These are phyloP conservation scores for Paradoxurus hermaphroditus DNA, from an alignment of 2,113 vertebrate genomes.

Conservation along the genomic window DNA sequence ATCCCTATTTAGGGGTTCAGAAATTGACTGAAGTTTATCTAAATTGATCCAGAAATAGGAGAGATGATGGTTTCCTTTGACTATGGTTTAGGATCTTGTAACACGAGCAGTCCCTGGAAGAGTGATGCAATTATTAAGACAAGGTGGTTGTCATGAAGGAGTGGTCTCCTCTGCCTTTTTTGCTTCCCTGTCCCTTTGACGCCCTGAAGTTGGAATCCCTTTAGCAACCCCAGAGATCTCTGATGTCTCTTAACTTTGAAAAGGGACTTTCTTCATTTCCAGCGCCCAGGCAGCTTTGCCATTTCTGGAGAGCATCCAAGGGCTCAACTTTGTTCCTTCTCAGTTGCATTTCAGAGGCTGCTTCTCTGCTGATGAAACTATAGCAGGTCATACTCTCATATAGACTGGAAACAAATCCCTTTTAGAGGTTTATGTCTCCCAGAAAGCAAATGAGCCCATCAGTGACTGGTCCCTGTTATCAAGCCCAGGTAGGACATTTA, in stretches of 20 bases:
- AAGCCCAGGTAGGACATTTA: neutral
- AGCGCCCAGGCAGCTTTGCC: fast-evolving
- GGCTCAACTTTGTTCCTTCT: neutral
- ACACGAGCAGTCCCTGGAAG: neutral
- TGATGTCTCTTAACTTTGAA: neutral
- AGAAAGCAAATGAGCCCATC: neutral
- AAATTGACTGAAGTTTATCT: neutral
- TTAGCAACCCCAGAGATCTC: neutral
- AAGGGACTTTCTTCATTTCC: neutral
- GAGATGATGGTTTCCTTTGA: neutral
- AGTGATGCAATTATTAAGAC: neutral
- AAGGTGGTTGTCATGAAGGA: neutral
- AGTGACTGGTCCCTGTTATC: neutral
- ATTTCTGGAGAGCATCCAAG: neutral
- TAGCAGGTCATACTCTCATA: neutral
- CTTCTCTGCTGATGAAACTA: neutral
- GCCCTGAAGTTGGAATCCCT: neutral
- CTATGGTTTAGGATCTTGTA: neutral
- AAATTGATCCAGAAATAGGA: neutral
- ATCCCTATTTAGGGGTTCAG: neutral
- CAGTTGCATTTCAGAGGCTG: neutral
- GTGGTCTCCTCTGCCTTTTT: neutral
- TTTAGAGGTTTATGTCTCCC: neutral
- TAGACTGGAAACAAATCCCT: neutral
- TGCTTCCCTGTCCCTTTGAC: neutral